Percentiles rank a stretch among this genome's conserved stretches.
These are phyloP conservation scores for Bradypodion ventrale DNA, from an alignment of 2,797 vertebrate species.

Conservation along the genomic window DNA sequence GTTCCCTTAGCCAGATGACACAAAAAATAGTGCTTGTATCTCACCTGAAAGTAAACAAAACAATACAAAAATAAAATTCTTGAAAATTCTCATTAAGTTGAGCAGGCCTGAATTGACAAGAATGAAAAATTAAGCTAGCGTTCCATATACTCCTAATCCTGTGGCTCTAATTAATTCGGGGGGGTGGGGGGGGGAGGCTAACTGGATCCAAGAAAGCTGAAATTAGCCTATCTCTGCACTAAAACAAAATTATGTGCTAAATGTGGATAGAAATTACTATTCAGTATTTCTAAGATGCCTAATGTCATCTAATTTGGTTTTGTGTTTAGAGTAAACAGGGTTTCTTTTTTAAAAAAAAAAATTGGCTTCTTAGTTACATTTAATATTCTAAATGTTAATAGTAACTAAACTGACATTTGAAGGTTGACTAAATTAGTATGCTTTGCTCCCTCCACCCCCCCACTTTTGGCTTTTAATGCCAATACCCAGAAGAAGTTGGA, in stretches of 20 bases:
- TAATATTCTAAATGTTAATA: constrained; percentile 61
- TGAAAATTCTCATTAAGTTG: too few relatives aligned
- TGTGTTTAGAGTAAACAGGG: neutral
- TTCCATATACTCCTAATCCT: too few relatives aligned
- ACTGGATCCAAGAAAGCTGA: neutral
- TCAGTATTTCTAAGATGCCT: neutral
- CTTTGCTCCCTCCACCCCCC: constrained; percentile 54
- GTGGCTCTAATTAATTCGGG: neutral
- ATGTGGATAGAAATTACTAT: neutral
- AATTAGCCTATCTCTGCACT: too few relatives aligned
- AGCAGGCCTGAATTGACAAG: too few relatives aligned
- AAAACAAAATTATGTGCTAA: neutral
- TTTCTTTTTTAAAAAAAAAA: constrained; percentile 32
- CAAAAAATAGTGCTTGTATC: too few relatives aligned
- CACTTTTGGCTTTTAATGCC: constrained; percentile 54
- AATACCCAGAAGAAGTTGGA: constrained; percentile 73
- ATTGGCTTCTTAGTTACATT: constrained; percentile 41
- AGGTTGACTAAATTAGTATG: constrained; percentile 69
- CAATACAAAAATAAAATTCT: too few relatives aligned
- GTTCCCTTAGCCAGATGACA: too few relatives aligned
- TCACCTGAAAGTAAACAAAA: too few relatives aligned
- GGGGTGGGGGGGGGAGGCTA: too few relatives aligned
- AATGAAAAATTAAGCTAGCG: too few relatives aligned
- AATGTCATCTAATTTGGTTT: neutral
- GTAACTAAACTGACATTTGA: constrained; percentile 68